A percentile compares a stretch with the other conserved stretches of the same genome.
These are phyloP conservation scores for Lasioglossum malachurum DNA, from an alignment of 2,888 invertebrate genomes.

Conservation along the genomic window DNA sequence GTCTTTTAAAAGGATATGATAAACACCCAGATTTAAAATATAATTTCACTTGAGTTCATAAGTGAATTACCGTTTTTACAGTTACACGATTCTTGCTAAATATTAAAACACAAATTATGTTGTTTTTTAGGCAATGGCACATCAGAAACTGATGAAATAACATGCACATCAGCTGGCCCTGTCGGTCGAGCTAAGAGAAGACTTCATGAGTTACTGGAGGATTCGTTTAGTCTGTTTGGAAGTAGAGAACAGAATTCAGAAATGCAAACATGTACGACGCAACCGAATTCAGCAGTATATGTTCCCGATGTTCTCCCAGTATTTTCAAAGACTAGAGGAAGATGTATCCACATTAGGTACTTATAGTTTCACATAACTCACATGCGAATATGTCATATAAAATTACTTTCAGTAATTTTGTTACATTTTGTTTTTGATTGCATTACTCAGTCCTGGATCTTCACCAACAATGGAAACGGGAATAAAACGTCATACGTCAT, in stretches of 20 bases:
- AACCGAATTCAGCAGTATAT: conserved; percentile 65
- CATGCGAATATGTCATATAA: too few relatives aligned
- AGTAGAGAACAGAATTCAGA: conserved; percentile 87
- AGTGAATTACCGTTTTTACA: background rate
- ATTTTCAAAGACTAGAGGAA: conserved; percentile 75
- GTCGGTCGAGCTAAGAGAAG: conserved; percentile 89
- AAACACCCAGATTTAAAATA: background rate
- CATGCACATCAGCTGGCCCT: conserved; percentile 72
- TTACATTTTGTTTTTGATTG: background rate
- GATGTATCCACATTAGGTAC: conserved; percentile 76
- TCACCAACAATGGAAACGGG: conserved; percentile 73
- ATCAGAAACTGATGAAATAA: conserved; percentile 76
- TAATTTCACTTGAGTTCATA: background rate
- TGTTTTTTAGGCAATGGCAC: conserved; percentile 68
- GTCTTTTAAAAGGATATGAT: background rate
- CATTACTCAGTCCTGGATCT: conserved; percentile 72
- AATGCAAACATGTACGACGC: conserved; percentile 63
- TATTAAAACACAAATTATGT: conserved; percentile 40
- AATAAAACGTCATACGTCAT: conserved; percentile 74
- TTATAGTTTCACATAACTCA: background rate
- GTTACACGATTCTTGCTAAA: background rate
- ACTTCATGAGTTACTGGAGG: conserved; percentile 92
- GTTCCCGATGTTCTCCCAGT: conserved; percentile 69
- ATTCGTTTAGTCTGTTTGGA: conserved; percentile 92
- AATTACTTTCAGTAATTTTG: background rate